Evolutionary conservation across 2,888 invertebrate species (phyloP), one percentile per base, ranked within the genome.

Genomic region (Hydriomena furcata): DNA sequence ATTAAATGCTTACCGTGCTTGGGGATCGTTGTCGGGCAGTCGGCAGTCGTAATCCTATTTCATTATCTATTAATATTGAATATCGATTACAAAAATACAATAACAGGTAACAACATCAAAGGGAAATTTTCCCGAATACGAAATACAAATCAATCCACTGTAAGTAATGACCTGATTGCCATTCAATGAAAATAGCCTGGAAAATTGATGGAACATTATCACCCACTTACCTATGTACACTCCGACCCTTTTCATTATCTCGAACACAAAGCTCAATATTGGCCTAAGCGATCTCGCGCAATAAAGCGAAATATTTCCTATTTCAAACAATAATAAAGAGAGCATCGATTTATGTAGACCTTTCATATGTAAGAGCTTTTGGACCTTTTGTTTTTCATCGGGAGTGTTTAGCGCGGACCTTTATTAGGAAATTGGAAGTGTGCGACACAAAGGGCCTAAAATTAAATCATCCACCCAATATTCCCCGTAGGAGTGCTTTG

Each of bases 381-480:
- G 58, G 63, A 62, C 70, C 72, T 76, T 68, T 82, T 81, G 81
- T 81, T 83, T 83, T 80, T 75, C 68, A 71, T 52, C 65, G 58
- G 63, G 63, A 67, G 66, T 73, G 68, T 76, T 76, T 76, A 78
- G 76, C 61, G 70, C 65, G 63, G 69, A 60, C 78, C 73, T 84
- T 82, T 84, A 82, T 84, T 80, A 76, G 76, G 73, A 78, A 79
- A 80, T 84, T 80, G 79, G 75, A 81, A 80, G 76, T 80, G 79
- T 74, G 75, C 76, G 75, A 71, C 79, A 82, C 80, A 85, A 84
- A 84, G 81, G 83, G 77, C 65, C 79, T 79, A 79, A 81, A 83
- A 84, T 85, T 84, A 82, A 86, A 86, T 84, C 84, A 80, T 79
- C 73, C 73, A 71, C 66, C 74, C 76, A 77, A 82, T 84, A 82